phyloP scores from a whole-genome alignment of 2,888 invertebrate genomes.

The Lasioglossum figueresi region DNA sequence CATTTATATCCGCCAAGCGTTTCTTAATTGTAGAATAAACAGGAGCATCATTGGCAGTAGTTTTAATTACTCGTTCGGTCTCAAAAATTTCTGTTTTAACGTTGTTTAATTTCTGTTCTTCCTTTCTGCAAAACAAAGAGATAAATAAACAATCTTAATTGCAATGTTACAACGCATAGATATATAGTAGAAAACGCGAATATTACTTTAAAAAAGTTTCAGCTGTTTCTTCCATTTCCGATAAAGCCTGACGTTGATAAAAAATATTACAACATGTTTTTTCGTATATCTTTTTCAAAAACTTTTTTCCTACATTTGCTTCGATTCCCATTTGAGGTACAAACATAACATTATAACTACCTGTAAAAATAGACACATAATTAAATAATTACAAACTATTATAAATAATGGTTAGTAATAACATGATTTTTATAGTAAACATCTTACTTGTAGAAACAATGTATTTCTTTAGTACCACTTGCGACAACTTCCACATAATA shows the following conservation, averaged over 20 bases:
- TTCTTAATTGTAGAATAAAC: conserved; percentile 70
- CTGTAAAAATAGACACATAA: conserved; percentile 42
- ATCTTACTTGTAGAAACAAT: conserved; percentile 73
- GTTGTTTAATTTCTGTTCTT: conserved; percentile 57
- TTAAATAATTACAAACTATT: background rate
- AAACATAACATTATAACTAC: conserved; percentile 50
- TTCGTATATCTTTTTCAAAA: conserved; percentile 42
- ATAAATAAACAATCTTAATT: conserved; percentile 6
- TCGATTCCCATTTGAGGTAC: conserved; percentile 69
- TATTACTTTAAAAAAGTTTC: conserved; percentile 46
- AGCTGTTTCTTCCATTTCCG: conserved; percentile 41
- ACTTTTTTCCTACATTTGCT: conserved; percentile 66
- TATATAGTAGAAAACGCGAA: conserved; percentile 1
- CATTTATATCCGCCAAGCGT: conserved; percentile 70
- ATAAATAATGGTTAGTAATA: background rate
- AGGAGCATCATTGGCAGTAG: conserved; percentile 66
- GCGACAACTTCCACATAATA: conserved; percentile 80
- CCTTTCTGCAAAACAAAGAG: conserved; percentile 64
- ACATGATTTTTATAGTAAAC: background rate
- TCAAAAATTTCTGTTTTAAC: conserved; percentile 72
- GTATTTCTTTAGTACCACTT: conserved; percentile 74
- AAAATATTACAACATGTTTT: conserved; percentile 25
- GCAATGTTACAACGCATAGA: background rate
- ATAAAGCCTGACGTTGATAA: conserved; percentile 27
- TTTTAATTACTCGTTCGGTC: conserved; percentile 61